These are phyloP conservation scores for Neomorphus geoffroyi DNA, from an alignment of 2,797 vertebrate genomes.

Conservation along the genomic window DNA sequence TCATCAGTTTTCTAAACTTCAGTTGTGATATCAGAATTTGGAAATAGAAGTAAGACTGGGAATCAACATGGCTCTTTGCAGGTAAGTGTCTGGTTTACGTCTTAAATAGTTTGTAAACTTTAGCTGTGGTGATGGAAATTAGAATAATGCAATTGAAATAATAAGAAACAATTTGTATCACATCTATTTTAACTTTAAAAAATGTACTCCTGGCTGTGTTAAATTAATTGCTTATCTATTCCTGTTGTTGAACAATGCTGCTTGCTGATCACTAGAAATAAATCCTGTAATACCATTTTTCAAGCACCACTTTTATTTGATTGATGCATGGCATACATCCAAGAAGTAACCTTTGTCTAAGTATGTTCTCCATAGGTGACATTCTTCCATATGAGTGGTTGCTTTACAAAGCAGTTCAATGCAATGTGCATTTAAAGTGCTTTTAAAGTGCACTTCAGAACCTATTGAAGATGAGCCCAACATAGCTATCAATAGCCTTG, in stretches of 20 bases:
- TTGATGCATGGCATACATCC: background rate
- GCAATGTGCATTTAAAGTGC: background rate
- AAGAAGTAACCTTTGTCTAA: background rate
- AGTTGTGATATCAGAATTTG: background rate
- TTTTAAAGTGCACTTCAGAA: background rate
- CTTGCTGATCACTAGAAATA: background rate
- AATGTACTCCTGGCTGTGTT: background rate
- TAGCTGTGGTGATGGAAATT: background rate
- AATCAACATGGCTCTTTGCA: background rate
- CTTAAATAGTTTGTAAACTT: background rate
- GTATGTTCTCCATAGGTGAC: background rate
- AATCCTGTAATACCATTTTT: background rate
- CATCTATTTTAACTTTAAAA: background rate
- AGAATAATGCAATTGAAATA: background rate
- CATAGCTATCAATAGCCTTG: background rate
- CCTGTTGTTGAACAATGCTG: background rate
- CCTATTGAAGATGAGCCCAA: background rate
- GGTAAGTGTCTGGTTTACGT: background rate
- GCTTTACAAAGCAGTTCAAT: background rate
- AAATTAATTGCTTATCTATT: background rate
- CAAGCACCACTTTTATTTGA: background rate
- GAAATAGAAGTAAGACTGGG: background rate
- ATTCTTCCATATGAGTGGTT: background rate
- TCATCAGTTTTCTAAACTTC: background rate
- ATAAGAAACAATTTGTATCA: background rate